A percentile compares a stretch with the other conserved stretches of the same genome.
Conservation (phyloP, 2,888 invertebrate genomes). For the Cheiracanthium punctorium region DNA sequence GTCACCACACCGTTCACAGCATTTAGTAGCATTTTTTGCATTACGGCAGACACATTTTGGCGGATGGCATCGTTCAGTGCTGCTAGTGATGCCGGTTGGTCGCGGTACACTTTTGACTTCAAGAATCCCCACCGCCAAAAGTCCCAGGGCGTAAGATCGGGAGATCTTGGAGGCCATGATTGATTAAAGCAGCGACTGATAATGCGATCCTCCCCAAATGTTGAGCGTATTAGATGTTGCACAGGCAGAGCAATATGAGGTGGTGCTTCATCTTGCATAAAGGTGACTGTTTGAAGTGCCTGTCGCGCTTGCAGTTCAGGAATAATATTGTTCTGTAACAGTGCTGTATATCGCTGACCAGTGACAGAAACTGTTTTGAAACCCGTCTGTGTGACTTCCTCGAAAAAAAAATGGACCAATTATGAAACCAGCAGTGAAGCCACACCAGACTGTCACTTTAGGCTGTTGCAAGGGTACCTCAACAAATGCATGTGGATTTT, state of each 20-base stretch:
- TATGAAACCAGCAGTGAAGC: constrained; percentile 19
- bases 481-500: constrained; percentile 36
- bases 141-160: neutral
- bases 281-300: neutral
- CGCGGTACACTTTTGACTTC: constrained; percentile 11
- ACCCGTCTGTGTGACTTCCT: neutral
- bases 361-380: constrained; percentile 3
- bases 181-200: neutral
- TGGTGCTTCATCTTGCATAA: constrained; percentile 2
- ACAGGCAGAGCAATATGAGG: neutral
- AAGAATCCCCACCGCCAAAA: neutral
- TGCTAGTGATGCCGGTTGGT: constrained; percentile 12
- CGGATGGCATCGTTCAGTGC: constrained; percentile 5
- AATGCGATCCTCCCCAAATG: neutral
- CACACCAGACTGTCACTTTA: constrained; percentile 1
- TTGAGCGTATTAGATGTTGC: neutral
- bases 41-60: constrained; percentile 1
- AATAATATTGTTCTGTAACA: neutral
- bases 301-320: neutral
- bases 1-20: constrained; percentile 9
- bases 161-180: neutral
- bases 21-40: neutral
- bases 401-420: constrained; percentile 27
- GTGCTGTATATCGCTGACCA: neutral
- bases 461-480: constrained; percentile 4